A percentile compares a stretch with the other conserved stretches of the same genome.
These are phyloP conservation scores for Stomatorhinus walkeri DNA, from an alignment of 2,797 vertebrate species.

Conservation along the genomic window DNA sequence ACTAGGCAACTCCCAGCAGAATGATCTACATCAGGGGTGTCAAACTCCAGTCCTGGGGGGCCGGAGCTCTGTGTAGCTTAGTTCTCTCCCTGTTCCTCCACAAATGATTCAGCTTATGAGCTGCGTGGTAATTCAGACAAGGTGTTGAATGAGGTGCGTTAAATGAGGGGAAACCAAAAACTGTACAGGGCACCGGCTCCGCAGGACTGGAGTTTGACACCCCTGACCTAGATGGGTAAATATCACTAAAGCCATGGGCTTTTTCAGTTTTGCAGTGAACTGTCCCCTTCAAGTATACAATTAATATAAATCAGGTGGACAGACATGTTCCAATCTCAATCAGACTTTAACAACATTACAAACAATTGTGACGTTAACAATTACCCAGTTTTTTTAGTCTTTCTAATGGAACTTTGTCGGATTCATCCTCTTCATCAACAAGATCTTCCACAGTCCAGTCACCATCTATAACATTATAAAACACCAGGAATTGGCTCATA, in stretches of 20 bases:
- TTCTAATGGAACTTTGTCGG: conserved; percentile 71
- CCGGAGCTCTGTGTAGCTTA: neutral
- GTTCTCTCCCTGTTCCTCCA: neutral
- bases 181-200: neutral
- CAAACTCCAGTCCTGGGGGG: neutral
- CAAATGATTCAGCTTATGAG: neutral
- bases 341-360: neutral
- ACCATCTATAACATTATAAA: conserved; percentile 43
- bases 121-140: neutral
- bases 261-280: neutral
- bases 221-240: neutral
- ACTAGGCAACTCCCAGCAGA: neutral
- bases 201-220: neutral
- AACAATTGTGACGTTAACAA: conserved; percentile 17
- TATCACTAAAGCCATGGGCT: neutral
- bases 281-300: neutral
- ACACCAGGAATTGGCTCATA: neutral
- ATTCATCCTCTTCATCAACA: conserved; percentile 66
- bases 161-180: neutral
- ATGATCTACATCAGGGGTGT: neutral
- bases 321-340: neutral
- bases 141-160: neutral
- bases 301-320: neutral
- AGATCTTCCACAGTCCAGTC: conserved; percentile 60
- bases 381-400: conserved; percentile 77